Evolutionary conservation across 1,140 invertebrate species (phyloP).

Genomic region (Trachymyrmex septentrionalis): DNA sequence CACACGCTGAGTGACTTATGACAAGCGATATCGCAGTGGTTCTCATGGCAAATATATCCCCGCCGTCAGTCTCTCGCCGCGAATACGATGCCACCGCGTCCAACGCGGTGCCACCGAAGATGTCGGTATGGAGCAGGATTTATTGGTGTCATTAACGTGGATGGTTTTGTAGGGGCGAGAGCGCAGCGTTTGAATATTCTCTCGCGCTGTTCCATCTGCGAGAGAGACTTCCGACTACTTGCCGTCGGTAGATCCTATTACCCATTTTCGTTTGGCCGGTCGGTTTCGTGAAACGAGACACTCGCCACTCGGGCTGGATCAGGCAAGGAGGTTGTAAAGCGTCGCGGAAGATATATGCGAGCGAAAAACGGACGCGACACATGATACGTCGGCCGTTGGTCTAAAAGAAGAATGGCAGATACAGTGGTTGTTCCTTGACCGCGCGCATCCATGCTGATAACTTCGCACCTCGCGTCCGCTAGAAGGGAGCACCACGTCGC

Average conservation of each 20-base stretch:
- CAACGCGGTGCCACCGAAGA: conserved; percentile 8
- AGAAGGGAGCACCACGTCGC: background rate
- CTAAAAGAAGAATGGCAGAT: conserved; percentile 22
- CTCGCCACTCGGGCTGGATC: conserved; percentile 1
- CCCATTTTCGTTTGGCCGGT: conserved; percentile 41
- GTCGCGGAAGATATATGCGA: conserved; percentile 56
- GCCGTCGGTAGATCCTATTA: conserved; percentile 51
- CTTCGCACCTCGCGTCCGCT: conserved; percentile 17
- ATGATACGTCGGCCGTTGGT: conserved; percentile 33
- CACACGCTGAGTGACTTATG: conserved; percentile 83
- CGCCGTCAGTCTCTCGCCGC: background rate
- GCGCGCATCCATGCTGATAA: conserved; percentile 9
- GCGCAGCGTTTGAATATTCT: conserved; percentile 12
- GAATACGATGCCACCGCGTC: background rate
- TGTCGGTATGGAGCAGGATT: conserved; percentile 1
- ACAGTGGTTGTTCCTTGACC: background rate
- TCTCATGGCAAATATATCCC: conserved; percentile 67
- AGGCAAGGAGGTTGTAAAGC: conserved; percentile 36
- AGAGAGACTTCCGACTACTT: conserved; percentile 36
- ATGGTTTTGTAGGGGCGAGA: conserved; percentile 28
- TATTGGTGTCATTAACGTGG: conserved; percentile 46
- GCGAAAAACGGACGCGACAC: conserved; percentile 53
- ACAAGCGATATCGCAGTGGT: conserved; percentile 77
- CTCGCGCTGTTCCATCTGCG: conserved; percentile 26
- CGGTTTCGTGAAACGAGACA: conserved; percentile 57